A percentile compares a stretch with the other conserved stretches of the same genome.
phyloP scores from a whole-genome alignment of 2,113 vertebrate species.

The Strix uralensis region DNA sequence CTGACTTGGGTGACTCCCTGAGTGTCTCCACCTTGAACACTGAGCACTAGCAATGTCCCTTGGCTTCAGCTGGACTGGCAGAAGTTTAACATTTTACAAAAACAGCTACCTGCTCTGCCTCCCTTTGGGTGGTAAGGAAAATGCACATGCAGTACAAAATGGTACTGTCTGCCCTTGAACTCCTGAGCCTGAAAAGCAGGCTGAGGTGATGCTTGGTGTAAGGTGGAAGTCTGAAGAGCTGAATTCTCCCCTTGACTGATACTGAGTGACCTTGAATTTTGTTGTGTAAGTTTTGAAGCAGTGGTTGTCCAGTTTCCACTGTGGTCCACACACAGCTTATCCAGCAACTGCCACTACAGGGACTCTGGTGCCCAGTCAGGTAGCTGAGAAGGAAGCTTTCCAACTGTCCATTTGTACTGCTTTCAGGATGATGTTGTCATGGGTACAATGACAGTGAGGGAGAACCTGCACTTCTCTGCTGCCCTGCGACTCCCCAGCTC shows the following conservation, averaged over 20 bases:
- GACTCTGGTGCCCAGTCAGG: not conserved
- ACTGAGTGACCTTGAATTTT: not conserved
- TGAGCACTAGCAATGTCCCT: not conserved
- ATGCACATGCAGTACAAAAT: not conserved
- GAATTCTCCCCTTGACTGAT: not conserved
- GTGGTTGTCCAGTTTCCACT: not conserved
- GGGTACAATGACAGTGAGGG: slow-evolving; percentile 56
- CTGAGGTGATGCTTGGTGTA: not conserved
- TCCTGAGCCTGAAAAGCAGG: not conserved
- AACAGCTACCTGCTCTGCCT: not conserved
- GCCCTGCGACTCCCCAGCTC: slow-evolving; percentile 54
- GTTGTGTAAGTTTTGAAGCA: not conserved
- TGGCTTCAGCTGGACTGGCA: not conserved
- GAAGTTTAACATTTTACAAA: not conserved
- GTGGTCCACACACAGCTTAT: not conserved
- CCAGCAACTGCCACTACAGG: not conserved
- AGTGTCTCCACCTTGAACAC: not conserved
- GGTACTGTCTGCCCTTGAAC: not conserved
- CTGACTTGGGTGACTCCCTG: not conserved
- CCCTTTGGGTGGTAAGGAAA: not conserved
- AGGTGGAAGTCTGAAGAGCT: not conserved
- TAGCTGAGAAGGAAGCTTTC: not conserved
- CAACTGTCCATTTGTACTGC: not conserved
- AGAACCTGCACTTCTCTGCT: slow-evolving; percentile 68
- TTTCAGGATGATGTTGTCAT: slow-evolving; percentile 66